Percentiles rank a stretch among this genome's conserved stretches.
Evolutionary conservation across 2,797 vertebrate species (phyloP).

Genomic region (Eutrigla gurnardus): DNA sequence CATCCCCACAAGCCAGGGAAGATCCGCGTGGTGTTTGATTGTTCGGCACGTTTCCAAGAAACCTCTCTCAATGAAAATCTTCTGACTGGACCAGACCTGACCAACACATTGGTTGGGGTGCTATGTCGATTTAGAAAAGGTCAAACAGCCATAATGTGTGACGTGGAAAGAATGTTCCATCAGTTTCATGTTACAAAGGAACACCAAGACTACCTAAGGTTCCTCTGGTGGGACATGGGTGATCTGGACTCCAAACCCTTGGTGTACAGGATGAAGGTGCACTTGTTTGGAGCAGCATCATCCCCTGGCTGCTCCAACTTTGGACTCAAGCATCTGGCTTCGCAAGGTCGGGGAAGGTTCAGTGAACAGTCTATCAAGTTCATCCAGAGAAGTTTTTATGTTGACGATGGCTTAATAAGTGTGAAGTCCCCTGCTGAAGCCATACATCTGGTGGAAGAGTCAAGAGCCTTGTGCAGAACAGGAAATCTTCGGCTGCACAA

Average conservation of each 20-base stretch:
- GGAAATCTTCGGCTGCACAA: slow-evolving; percentile 2
- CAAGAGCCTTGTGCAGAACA: slow-evolving; percentile 31
- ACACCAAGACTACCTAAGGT: slow-evolving; percentile 34
- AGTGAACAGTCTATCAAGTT: slow-evolving; percentile 32
- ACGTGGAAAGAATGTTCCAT: slow-evolving; percentile 37
- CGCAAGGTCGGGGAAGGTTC: slow-evolving; percentile 26
- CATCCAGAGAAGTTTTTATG: slow-evolving; percentile 28
- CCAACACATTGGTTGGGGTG: slow-evolving; percentile 16
- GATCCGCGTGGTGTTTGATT: neutral
- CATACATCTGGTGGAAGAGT: slow-evolving; percentile 28
- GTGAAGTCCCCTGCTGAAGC: slow-evolving; percentile 14
- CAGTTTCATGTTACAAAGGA: slow-evolving; percentile 39
- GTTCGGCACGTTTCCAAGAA: slow-evolving; percentile 27
- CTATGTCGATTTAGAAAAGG: slow-evolving; percentile 42
- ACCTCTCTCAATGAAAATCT: slow-evolving; percentile 6
- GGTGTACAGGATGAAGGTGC: slow-evolving; percentile 32
- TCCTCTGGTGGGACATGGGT: slow-evolving; percentile 48
- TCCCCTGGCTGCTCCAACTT: slow-evolving; percentile 50
- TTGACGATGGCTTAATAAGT: slow-evolving; percentile 29
- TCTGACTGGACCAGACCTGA: slow-evolving; percentile 33
- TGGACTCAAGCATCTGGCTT: slow-evolving; percentile 31
- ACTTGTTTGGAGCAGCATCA: slow-evolving; percentile 42
- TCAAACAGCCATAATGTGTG: slow-evolving; percentile 29
- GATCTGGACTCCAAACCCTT: slow-evolving; percentile 27
- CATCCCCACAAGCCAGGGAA: slow-evolving; percentile 35